Evolutionary conservation across 2,888 invertebrate species (phyloP), one percentile per base, ranked within the genome.

Genomic region (Trachelus tabidus): DNA sequence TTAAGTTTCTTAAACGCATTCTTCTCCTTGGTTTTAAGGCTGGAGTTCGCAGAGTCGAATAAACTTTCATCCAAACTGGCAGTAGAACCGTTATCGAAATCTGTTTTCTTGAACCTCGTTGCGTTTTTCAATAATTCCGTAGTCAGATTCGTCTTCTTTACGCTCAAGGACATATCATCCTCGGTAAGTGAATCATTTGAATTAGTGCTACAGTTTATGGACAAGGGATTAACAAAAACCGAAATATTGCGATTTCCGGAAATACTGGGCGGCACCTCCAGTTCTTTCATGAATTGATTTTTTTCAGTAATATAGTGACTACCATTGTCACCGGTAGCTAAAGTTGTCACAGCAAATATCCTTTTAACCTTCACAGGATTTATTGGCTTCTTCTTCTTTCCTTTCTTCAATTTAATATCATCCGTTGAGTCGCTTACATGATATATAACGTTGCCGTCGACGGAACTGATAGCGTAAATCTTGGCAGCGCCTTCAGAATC

Each of bases 401-500:
- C 81, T 78, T 87, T 86, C 40, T 92, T 92, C 68, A 83, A 78
- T 68, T 78, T 78, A 56, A 88, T 88, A 11, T 88, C 89, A 23
- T 90, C 92, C 1, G 90, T 89, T 33, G 89, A 87, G 74, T 92
- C 92, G 34, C 93, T 93, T 1, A 94, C 93, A 81, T 94, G 94
- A 85, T 94, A 94, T 86, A 94, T 95, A 6, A 97, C 95, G 84
- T 96, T 96, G 1, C 97, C 97, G 84, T 96, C 96, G 37, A 96
- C 95, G 73, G 95, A 96, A 87, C 96, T 96, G 73, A 97, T 96
- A 1, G 97, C 97, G 87, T 95, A 96, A 23, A 97, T 95, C 87
- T 95, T 96, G 1, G 91, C 91, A 0, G 91, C 87, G 6, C 87
- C 92, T 82, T 89, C 91, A 76, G 86, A 89, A 12, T 91, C 90